phyloP scores from a whole-genome alignment of 2,113 vertebrate genomes.

The Pangasianodon gigas region DNA sequence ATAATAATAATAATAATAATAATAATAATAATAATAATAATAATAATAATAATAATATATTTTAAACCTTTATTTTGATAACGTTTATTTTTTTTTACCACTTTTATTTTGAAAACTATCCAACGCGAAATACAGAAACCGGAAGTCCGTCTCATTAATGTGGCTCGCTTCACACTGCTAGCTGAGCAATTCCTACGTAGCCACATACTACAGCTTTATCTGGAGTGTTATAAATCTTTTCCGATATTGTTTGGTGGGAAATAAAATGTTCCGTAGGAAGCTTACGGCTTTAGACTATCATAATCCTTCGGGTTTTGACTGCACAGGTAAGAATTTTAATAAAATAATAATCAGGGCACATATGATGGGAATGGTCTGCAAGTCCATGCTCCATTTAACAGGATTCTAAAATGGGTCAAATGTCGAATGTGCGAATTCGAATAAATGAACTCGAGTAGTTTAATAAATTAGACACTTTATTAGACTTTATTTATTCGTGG shows the following conservation, averaged over 20 bases:
- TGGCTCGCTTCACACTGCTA: neutral
- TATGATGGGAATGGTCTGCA: neutral
- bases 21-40: neutral
- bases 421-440: neutral
- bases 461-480: neutral
- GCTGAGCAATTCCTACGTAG: neutral
- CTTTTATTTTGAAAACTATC: neutral
- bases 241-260: neutral
- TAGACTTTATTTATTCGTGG: neutral
- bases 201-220: neutral
- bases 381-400: no score
- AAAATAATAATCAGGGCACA: no score
- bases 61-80: neutral
- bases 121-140: no score
- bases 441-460: neutral
- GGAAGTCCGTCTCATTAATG: neutral
- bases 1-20: no score
- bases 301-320: conserved; percentile 84
- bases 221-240: neutral
- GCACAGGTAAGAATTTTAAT: conserved; percentile 76
- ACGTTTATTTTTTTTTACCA: neutral
- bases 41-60: neutral
- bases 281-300: conserved; percentile 91
- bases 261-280: conserved; percentile 88
- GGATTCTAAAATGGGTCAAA: neutral